phyloP scores from a whole-genome alignment of 2,797 vertebrate species.

The Furcifer pardalis region DNA sequence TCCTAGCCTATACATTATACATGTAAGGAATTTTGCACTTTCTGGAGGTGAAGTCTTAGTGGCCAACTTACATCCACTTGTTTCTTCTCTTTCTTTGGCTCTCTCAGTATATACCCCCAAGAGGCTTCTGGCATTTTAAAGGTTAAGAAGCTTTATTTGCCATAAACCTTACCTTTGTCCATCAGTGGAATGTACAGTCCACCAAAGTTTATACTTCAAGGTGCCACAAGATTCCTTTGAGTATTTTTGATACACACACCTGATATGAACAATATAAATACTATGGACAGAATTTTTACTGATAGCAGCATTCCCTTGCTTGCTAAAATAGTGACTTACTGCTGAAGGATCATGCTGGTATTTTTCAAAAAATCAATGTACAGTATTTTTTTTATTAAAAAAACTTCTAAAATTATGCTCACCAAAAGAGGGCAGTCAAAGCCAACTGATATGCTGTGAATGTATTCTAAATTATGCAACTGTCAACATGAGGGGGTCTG shows the following conservation, averaged over 20 bases:
- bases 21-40: too few species aligned
- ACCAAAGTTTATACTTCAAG: too few species aligned
- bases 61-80: not conserved
- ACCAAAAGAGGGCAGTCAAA: constrained; percentile 3
- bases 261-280: not conserved
- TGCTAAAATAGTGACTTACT: not conserved
- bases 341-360: not conserved
- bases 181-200: too few species aligned
- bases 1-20: too few species aligned
- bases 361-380: not conserved
- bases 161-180: too few species aligned
- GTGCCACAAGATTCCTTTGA: too few species aligned
- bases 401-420: not conserved
- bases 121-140: too few species aligned
- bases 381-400: not conserved
- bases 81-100: constrained; percentile 1
- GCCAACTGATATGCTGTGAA: not conserved
- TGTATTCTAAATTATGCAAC: not conserved
- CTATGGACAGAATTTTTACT: not conserved
- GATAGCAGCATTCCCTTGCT: not conserved
- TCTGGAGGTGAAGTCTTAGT: not conserved
- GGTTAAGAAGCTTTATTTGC: too few species aligned
- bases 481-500: not conserved
- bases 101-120: too few species aligned
- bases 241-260: too few species aligned